Evolutionary conservation across 1,140 invertebrate species (phyloP).

Genomic region (Thalassaphorura encarpata): DNA sequence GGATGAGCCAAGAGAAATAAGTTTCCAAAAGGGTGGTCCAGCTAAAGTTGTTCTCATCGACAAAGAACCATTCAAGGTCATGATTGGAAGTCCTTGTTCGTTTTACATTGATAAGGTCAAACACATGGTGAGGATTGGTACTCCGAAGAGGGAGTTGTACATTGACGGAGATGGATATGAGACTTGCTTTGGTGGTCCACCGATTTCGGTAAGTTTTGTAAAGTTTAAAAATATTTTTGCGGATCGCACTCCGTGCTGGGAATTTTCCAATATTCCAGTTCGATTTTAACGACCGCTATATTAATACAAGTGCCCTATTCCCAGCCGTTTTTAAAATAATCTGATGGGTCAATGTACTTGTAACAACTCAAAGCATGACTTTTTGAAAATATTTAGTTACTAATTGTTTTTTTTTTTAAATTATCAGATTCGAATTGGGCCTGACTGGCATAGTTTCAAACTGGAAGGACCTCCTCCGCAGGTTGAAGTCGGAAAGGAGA

Average conservation of each 20-base stretch:
- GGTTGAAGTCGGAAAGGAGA: constrained; percentile 43
- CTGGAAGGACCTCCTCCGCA: constrained; percentile 75
- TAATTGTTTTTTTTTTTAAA: neutral
- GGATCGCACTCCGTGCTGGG: no score
- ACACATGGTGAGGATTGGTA: constrained; percentile 64
- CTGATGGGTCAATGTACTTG: no score
- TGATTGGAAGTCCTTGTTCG: constrained; percentile 34
- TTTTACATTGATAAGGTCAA: constrained; percentile 57
- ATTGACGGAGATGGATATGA: constrained; percentile 78
- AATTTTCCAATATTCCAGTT: no score
- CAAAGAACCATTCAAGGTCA: constrained; percentile 16
- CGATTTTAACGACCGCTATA: no score
- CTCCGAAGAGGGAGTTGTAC: constrained; percentile 81
- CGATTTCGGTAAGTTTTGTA: constrained; percentile 59
- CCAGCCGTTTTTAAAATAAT: no score
- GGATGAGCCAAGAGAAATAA: constrained; percentile 73
- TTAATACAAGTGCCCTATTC: no score
- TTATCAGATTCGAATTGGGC: constrained; percentile 47
- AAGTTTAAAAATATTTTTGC: neutral
- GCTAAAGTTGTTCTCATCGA: constrained; percentile 35
- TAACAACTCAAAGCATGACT: no score
- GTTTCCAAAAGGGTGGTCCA: constrained; percentile 48
- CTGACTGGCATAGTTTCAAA: constrained; percentile 59
- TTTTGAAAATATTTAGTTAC: no score
- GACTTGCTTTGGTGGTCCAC: constrained; percentile 81